Evolutionary conservation across 2,113 vertebrate genomes (phyloP).

Genomic region (Cheirogaleus medius): DNA sequence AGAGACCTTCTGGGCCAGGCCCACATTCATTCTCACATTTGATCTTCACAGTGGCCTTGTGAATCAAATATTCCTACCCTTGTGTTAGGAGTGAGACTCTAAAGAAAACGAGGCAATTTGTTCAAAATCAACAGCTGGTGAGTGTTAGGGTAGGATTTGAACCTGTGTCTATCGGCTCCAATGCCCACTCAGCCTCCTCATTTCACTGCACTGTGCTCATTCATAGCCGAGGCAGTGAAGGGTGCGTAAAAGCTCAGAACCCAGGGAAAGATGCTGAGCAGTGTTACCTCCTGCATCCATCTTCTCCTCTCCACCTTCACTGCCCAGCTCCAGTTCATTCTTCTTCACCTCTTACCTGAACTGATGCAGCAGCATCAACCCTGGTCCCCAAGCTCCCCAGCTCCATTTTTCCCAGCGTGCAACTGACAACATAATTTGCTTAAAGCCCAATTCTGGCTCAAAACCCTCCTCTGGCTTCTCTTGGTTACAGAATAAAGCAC

Average conservation of each 20-base stretch:
- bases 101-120: not conserved
- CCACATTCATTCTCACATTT: not conserved
- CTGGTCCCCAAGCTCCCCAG: not conserved
- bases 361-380: too few relatives aligned
- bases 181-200: not conserved
- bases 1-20: not conserved
- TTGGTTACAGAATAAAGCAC: not conserved
- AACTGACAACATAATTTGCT: not conserved
- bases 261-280: not conserved
- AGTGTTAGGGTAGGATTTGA: not conserved
- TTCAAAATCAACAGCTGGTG: not conserved
- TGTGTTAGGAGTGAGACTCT: not conserved
- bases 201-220: not conserved
- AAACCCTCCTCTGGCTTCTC: not conserved
- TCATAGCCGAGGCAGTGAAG: not conserved
- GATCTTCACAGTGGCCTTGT: not conserved
- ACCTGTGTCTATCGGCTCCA: not conserved
- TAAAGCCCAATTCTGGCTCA: not conserved
- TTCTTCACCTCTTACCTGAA: not conserved
- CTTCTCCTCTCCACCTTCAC: not conserved
- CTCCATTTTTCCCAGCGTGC: not conserved
- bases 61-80: not conserved
- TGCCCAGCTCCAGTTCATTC: not conserved
- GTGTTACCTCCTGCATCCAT: not conserved
- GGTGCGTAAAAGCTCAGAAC: not conserved